Conservation (phyloP, 2,888 invertebrate genomes). For the Meteorus cinctellus region DNA sequence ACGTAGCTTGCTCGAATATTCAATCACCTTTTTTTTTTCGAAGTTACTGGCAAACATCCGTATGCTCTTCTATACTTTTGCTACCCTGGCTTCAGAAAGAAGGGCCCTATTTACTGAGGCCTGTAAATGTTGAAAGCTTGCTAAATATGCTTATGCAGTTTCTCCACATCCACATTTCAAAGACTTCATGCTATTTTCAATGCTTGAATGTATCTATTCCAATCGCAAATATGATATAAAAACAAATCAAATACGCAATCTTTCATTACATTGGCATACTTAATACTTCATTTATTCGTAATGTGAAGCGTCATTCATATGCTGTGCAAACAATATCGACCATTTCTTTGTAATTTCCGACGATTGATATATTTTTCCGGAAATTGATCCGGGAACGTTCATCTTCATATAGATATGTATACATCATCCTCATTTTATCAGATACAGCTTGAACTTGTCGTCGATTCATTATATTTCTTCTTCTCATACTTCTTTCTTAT, state of each 20-base stretch:
- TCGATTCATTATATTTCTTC: slow-evolving; percentile 26
- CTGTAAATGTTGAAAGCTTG: slow-evolving; percentile 4
- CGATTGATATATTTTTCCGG: background rate
- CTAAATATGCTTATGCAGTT: slow-evolving; percentile 18
- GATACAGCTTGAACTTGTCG: slow-evolving; percentile 48
- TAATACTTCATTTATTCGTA: background rate
- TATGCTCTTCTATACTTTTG: slow-evolving; percentile 3
- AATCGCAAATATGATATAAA: background rate
- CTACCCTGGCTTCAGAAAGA: background rate
- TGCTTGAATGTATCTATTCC: background rate
- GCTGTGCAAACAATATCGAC: background rate
- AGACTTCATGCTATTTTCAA: background rate
- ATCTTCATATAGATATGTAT: slow-evolving; percentile 45
- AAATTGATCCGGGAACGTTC: slow-evolving; percentile 6
- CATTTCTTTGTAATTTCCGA: background rate
- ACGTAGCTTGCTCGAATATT: slow-evolving; percentile 57
- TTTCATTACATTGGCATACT: slow-evolving; percentile 9
- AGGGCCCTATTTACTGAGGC: background rate
- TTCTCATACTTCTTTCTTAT: background rate
- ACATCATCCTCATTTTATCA: slow-evolving; percentile 25
- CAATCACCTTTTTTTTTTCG: slow-evolving; percentile 41
- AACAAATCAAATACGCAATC: background rate
- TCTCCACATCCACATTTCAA: background rate
- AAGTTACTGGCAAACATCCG: background rate
- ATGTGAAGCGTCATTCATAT: background rate